Evolutionary conservation across 2,888 invertebrate species (phyloP), one percentile per base, ranked within the genome.

Genomic region (Orthosia gracilis): DNA sequence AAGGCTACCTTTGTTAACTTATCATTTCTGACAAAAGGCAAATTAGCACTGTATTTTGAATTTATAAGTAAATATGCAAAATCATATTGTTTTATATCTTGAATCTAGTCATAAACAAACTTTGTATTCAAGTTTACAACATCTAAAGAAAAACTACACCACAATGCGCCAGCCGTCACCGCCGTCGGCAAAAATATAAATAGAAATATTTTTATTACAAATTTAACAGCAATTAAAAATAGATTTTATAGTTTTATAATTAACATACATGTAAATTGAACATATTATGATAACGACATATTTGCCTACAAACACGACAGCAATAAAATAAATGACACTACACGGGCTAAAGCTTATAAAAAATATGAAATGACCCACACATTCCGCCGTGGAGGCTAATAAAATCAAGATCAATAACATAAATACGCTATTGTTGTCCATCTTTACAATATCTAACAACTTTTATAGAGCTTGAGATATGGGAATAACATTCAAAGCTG

Each of bases 391-490:
- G 73, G 84, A 88, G 85, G 76, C 85, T 88, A 88, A 94, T 95
- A 95, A 95, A 95, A 95, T 93, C 92, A 92, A 91, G 93, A 94
- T 92, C 94, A 95, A 94, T 94, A 94, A 93, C 92, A 94, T 92
- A 94, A 94, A 95, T 91, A 92, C 88, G 82, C 94, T 91, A 95
- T 96, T 96, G 96, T 96, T 93, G 92, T 92, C 92, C 90, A 87
- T 90, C 91, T 91, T 90, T 91, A 93, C 91, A 93, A 90, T 91
- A 91, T 93, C 93, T 94, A 93, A 95, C 92, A 93, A 93, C 93
- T 88, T 94, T 94, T 95, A 95, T 95, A 95, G 94, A 93, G 92
- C 87, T 89, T 91, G 92, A 94, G 91, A 94, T 95, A 94, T 94
- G 94, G 92, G 92, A 92, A 94, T 94, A 94, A 95, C 94, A 93